Base-by-base conservation (phyloP, 92 coral and sea anemone genomes). In the Palythoa grandiflora region DNA sequence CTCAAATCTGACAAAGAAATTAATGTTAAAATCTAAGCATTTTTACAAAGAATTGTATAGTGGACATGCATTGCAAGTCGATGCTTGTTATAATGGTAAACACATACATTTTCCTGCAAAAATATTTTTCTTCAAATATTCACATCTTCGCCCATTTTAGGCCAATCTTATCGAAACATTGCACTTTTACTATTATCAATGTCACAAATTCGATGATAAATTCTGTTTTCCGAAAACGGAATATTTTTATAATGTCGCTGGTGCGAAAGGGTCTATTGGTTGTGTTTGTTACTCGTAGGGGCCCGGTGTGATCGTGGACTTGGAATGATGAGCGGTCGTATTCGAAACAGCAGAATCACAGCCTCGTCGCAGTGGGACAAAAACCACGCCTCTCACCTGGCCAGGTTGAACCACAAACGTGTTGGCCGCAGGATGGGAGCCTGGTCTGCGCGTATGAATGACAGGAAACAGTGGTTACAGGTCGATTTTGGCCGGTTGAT, bases 391-490 rank as follows among this genome's bases (percentile, higher is more conserved):
- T 50, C 92, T 3, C 68, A 88, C 71, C 85, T 76, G 13, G 92
- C 84, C 37, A 81, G 92, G 50, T 84, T 89, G 76, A 84, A 85
- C 76, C 50, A 59, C 79, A 53, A 51, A 4, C 52, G 77, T 5
- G 86, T 87, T 48, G 80, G 78, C 14, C 73, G 2, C 76, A 66
- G 55, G 17, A 65, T 81, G 13, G 92, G 92, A 7, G 89, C 77
- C 38, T 89, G 92, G 92, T 78, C 86, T 51, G 89, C 87, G 21
- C 75, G 76, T 20, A 40, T 77, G 6, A 68, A 77, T 12, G 92
- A 89, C 48, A 83, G 80, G 44, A 84, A 89, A 38, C 92, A 89
- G 84, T 96, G 95, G 93, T 21, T 96, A 12, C 95, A 93, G 88
- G 92, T 96, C 44, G 85, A 92, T 84, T 87, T 96, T 61, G 88